Percentiles rank a stretch among this genome's conserved stretches.
Conservation (phyloP, 1,140 invertebrate species). For the Sitobion miscanthi region DNA sequence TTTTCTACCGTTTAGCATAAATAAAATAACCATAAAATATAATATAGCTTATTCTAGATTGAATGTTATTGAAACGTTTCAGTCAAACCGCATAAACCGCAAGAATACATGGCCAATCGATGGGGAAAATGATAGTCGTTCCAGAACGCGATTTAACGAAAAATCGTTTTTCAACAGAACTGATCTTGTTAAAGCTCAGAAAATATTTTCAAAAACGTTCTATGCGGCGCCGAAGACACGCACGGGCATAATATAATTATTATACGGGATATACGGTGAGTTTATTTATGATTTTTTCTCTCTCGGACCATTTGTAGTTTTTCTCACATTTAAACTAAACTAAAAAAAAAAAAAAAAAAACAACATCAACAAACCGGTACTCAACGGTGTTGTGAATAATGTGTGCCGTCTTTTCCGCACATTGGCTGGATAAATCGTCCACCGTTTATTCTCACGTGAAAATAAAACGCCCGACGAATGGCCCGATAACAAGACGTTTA, state of each 20-base stretch:
- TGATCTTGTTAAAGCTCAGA: neutral
- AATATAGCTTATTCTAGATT: neutral
- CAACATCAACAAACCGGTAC: neutral
- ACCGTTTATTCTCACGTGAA: constrained; percentile 1
- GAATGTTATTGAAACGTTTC: neutral
- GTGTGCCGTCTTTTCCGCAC: neutral
- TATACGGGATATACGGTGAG: neutral
- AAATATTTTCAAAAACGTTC: neutral
- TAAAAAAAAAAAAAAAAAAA: neutral
- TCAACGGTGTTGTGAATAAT: constrained; percentile 5
- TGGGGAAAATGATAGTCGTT: neutral
- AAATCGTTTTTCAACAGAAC: neutral
- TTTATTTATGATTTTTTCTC: neutral
- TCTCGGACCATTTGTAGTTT: neutral
- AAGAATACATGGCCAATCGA: neutral
- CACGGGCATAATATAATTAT: too few species aligned
- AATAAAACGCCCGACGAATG: neutral
- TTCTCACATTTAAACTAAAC: neutral
- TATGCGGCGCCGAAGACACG: neutral
- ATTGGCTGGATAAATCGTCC: neutral
- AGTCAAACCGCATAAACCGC: neutral
- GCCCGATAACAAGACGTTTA: constrained; percentile 6
- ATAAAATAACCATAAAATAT: neutral
- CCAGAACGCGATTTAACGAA: neutral
- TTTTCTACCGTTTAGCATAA: neutral